Evolutionary conservation across 2,113 vertebrate genomes (phyloP), one percentile per base, ranked within the genome.

Genomic region (Micronycteris hirsuta): DNA sequence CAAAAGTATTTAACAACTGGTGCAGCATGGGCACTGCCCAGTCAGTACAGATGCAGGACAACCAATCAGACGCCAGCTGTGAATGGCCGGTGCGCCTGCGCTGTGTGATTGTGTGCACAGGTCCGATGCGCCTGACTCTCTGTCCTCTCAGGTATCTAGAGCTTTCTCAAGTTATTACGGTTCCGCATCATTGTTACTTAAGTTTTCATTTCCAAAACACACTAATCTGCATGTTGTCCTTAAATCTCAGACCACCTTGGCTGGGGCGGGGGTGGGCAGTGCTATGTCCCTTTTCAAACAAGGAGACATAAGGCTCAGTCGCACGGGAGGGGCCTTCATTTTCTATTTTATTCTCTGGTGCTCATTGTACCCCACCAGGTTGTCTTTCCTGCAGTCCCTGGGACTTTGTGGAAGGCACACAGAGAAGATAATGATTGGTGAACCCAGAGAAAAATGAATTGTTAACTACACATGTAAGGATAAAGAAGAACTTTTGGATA

Each of bases 381-480:
- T 56, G 26, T 43, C 73, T 83, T 91, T 22, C 54, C 31, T 94
- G 78, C 38, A 67, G 71, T 43, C 58, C 49, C 61, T 68, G 84
- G 43, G 52, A 73, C 22, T 86, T 78, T 26, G 43, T 33, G 80
- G 13, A 78, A 89, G 36, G 22, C 41, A 89, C n/a, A 91, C 24
- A 92, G 68, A 82, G 45, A 93, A 94, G 58, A 45, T 49, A 41
- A 33, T 76, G 43, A 49, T 17, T 58, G 54, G 36, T 91, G 94
- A 94, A 82, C 15, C 3, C n/a, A 45, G 87, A 28, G 4, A 74
- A 84, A 83, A 92, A 49, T 7, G 22, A 86, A 36, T 58, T 95
- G 31, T 82, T 84, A 91, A 93, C 49, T 71, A 77, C 9, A 92
- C 7, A n/a, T 70, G 71, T 58, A 88, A 86, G 65, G 87, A 28